Evolutionary conservation across 1,140 invertebrate genomes (phyloP).

Genomic region (Bombus haemorrhoidalis): DNA sequence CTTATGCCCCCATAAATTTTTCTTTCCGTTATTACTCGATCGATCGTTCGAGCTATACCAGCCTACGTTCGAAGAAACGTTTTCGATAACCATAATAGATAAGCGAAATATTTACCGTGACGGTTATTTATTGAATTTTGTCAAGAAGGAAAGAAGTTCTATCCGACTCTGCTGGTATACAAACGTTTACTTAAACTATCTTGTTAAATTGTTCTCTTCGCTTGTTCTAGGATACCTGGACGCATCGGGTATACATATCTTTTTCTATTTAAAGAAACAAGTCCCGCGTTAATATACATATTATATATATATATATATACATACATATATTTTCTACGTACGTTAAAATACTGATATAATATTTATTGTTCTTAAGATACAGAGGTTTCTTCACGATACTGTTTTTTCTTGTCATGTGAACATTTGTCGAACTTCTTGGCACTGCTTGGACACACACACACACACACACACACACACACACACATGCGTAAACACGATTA

Average conservation of each 20-base stretch:
- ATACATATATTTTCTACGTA: conserved; percentile 51
- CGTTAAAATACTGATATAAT: conserved; percentile 34
- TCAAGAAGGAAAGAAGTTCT: not conserved
- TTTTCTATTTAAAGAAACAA: conserved; percentile 33
- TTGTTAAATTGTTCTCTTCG: conserved; percentile 26
- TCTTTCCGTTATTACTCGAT: too few relatives aligned
- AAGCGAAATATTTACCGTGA: not conserved
- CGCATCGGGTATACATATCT: conserved; percentile 44
- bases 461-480: not conserved
- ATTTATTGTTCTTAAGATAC: conserved; percentile 28
- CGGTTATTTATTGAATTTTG: not conserved
- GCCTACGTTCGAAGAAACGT: not conserved
- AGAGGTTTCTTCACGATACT: conserved; percentile 32
- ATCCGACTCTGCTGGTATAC: conserved; percentile 34
- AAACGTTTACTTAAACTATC: conserved; percentile 10
- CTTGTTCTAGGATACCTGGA: conserved; percentile 40
- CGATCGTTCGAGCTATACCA: not conserved
- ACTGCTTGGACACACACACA: conserved; percentile 7
- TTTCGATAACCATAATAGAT: not conserved
- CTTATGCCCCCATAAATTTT: too few relatives aligned
- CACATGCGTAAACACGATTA: too few relatives aligned
- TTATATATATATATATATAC: conserved; percentile 28
- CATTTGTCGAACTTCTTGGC: not conserved
- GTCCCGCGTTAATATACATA: conserved; percentile 39
- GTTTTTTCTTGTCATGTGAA: conserved; percentile 32